These are phyloP conservation scores for Albula glossodonta DNA, from an alignment of 2,113 vertebrate species.

Conservation along the genomic window DNA sequence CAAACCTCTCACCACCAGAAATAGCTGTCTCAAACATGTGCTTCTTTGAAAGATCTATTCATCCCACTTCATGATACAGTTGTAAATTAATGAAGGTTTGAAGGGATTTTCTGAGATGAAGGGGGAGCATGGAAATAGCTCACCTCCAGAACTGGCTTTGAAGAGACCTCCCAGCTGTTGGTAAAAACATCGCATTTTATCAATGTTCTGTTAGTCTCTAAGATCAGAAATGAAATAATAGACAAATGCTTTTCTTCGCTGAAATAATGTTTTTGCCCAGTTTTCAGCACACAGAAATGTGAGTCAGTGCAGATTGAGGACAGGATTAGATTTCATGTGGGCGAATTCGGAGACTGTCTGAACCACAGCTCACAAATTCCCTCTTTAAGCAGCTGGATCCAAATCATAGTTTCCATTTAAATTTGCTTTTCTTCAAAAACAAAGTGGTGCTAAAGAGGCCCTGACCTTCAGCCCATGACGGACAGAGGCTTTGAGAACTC, in stretches of 20 bases:
- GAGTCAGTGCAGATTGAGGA: slow-evolving; percentile 29
- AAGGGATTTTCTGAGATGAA: neutral
- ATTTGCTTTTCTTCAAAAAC: slow-evolving; percentile 31
- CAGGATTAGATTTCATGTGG: slow-evolving; percentile 50
- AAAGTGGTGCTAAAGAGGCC: neutral
- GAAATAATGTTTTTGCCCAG: neutral
- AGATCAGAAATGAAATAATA: neutral
- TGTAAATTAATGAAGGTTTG: neutral
- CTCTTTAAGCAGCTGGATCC: slow-evolving; percentile 46
- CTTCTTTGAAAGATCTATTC: neutral
- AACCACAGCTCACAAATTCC: slow-evolving; percentile 52
- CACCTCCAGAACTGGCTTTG: neutral
- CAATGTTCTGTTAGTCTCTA: neutral
- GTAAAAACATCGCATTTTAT: neutral
- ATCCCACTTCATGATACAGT: neutral
- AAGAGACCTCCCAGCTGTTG: neutral
- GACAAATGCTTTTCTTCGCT: neutral
- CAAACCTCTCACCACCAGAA: neutral
- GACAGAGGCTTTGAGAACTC: neutral
- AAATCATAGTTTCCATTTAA: slow-evolving; percentile 47
- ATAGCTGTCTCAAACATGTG: neutral
- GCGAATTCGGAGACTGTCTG: slow-evolving; percentile 48
- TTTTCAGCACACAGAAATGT: slow-evolving; percentile 14
- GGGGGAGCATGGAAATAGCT: neutral
- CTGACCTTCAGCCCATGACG: neutral